A percentile compares a stretch with the other conserved stretches of the same genome.
Evolutionary conservation across 35 echinoderm and acorn worm genomes (phyloP).

Genomic region (Heliocidaris tuberculata): DNA sequence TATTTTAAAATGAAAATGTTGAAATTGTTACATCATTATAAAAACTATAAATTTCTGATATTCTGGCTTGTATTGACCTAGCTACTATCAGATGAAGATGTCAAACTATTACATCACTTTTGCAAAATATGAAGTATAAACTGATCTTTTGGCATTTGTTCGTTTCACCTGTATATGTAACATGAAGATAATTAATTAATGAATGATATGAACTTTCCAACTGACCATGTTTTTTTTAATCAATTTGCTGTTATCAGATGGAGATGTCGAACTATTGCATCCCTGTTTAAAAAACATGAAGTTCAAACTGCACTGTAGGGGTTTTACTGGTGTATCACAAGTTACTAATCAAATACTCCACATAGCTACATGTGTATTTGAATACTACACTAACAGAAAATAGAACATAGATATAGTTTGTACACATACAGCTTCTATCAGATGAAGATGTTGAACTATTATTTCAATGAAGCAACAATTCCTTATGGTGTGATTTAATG

Average conservation of each 20-base stretch:
- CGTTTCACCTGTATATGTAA: too few relatives aligned
- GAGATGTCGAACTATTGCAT: background rate
- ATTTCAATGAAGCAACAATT: background rate
- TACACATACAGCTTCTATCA: background rate
- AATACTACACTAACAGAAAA: background rate
- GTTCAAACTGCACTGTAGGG: background rate
- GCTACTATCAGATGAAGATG: background rate
- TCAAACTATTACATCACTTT: background rate
- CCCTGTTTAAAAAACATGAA: background rate
- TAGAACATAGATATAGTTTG: background rate
- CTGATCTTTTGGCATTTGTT: too few relatives aligned
- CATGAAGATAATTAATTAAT: too few relatives aligned
- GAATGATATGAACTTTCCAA: too few relatives aligned
- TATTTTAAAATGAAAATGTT: too few relatives aligned
- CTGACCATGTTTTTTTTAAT: background rate
- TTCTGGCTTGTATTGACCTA: background rate
- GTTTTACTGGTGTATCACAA: background rate
- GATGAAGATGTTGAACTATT: background rate
- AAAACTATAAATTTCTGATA: background rate
- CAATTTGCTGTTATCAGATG: background rate
- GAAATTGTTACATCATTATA: too few relatives aligned
- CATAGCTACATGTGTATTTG: too few relatives aligned
- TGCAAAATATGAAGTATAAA: too few relatives aligned
- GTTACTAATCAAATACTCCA: too few relatives aligned
- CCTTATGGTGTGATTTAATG: background rate